Base-by-base conservation (phyloP, 2,888 invertebrate genomes). In the Plagodis pulveraria region DNA sequence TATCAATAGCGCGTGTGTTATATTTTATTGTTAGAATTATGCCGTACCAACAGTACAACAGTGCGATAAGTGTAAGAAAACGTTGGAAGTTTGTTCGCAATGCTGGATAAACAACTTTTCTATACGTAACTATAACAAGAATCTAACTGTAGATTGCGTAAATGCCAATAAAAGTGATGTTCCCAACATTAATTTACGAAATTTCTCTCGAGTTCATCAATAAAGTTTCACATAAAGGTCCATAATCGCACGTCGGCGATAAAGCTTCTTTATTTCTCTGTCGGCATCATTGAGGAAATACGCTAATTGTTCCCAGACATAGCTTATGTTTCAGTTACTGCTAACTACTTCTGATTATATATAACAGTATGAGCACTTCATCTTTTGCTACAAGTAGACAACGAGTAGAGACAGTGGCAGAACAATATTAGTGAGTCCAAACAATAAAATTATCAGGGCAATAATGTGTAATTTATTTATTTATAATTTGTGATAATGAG, bases 201-300 rank as follows among this genome's bases (percentile, higher is more conserved):
- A 43, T 44, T 51, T 59, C 43, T 54, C 42, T 55, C 38, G 33
- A 51, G 33, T 48, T 48, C 60, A 61, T 56, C 60, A 52, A 61
- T 60, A 56, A 56, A 52, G 52, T 56, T 59, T 62, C 55, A 45
- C 51, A 62, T 57, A 42, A 42, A 42, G 36, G 35, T 41, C 43
- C 48, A 66, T 69, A 65, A 66, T 69, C 63, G 58, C 57, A 63
- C 67, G 63, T 62, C 61, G 56, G 63, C 64, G 63, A 67, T 69
- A 67, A 67, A 61, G 53, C 62, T 60, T 65, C 47, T 62, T 69
- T 56, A 61, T 61, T 61, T 69, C 56, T 58, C 55, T 60, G 67
- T 47, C 65, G 66, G 65, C 67, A 50, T 56, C 55, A 63, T 62
- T 65, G 63, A 61, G 58, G 60, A 61, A 67, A 64, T 58, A 58